Conservation (phyloP, 2,797 vertebrate genomes). For the Anguilla obscura region DNA sequence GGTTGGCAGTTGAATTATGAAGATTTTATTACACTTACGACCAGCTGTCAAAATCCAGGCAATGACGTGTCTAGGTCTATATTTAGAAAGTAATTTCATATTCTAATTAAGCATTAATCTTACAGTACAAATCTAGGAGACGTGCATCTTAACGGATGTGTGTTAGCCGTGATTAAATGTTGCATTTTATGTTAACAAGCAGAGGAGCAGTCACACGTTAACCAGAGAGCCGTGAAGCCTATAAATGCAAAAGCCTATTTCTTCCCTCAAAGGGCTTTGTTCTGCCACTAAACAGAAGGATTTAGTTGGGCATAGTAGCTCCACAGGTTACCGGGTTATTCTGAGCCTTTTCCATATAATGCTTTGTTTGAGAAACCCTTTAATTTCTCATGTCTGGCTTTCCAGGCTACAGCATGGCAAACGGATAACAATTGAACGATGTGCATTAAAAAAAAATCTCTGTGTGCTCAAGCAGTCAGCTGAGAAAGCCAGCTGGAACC, state of each 20-base stretch:
- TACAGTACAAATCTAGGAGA: background rate
- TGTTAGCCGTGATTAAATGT: background rate
- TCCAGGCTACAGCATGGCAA: background rate
- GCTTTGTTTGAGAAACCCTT: background rate
- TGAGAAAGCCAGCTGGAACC: slow-evolving; percentile 18
- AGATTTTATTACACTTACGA: slow-evolving; percentile 4
- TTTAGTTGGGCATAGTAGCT: background rate
- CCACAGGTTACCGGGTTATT: slow-evolving; percentile 9
- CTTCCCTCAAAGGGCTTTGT: background rate
- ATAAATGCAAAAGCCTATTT: slow-evolving; percentile 3
- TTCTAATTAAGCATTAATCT: slow-evolving; percentile 19
- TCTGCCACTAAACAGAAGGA: slow-evolving; percentile 10
- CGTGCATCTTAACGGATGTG: background rate
- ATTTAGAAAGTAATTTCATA: slow-evolving; percentile 22
- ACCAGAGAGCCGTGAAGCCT: background rate
- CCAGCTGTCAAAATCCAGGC: slow-evolving; percentile 21
- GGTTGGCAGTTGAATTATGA: slow-evolving; percentile 29
- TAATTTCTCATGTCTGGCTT: background rate
- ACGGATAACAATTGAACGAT: background rate
- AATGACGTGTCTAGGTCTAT: background rate
- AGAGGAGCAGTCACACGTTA: background rate
- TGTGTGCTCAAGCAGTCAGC: background rate
- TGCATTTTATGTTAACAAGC: slow-evolving; percentile 8
- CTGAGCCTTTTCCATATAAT: background rate
- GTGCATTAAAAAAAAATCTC: background rate